These are phyloP conservation scores for Ichneumoninae sp. DNA, from an alignment of 2,888 invertebrate genomes.

Conservation along the genomic window DNA sequence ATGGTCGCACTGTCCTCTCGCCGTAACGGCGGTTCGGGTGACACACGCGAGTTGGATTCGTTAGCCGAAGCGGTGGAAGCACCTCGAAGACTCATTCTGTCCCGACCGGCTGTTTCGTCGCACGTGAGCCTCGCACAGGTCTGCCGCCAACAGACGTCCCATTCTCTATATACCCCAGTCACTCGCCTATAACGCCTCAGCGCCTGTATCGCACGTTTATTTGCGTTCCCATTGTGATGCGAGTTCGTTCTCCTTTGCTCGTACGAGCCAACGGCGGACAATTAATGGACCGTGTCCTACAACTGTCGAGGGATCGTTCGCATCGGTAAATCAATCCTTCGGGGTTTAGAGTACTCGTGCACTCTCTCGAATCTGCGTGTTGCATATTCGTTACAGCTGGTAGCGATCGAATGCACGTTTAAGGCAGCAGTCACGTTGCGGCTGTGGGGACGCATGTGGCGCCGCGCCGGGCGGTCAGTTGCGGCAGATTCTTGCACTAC, in stretches of 20 bases:
- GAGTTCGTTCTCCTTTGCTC: slow-evolving; percentile 77
- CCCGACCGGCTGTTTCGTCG: slow-evolving; percentile 3
- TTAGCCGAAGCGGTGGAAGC: background rate
- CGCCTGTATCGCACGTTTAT: slow-evolving; percentile 71
- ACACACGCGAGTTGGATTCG: background rate
- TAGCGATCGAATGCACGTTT: background rate
- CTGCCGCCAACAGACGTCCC: slow-evolving; percentile 28
- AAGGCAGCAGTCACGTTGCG: no score
- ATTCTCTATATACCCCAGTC: slow-evolving; percentile 39
- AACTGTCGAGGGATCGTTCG: background rate
- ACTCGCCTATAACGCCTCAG: slow-evolving; percentile 41
- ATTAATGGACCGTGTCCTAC: slow-evolving; percentile 73
- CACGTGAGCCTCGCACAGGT: slow-evolving; percentile 41
- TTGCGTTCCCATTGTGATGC: slow-evolving; percentile 77
- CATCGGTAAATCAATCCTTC: background rate
- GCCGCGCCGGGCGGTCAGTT: no score
- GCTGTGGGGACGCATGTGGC: no score
- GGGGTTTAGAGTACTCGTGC: background rate
- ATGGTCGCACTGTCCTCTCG: background rate
- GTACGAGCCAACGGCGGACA: slow-evolving; percentile 68
- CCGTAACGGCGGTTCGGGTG: background rate
- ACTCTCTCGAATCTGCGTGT: background rate
- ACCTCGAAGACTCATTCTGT: background rate
- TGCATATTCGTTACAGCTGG: background rate
- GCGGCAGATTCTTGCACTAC: no score